Conservation (phyloP, 2,888 invertebrate genomes). For the Coelinius sp. region DNA sequence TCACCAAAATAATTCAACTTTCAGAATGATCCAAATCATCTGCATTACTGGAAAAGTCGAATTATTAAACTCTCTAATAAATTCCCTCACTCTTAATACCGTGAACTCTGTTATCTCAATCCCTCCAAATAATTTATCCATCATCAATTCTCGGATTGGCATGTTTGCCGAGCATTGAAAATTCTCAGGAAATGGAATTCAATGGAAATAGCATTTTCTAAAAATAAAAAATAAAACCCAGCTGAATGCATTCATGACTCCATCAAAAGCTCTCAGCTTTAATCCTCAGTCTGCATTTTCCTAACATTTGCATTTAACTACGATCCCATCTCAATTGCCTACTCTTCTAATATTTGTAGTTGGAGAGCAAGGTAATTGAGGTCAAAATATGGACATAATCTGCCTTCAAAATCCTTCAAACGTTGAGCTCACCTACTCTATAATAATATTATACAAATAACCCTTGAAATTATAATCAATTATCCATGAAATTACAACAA, state of each 20-base stretch:
- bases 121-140: constrained; percentile 37
- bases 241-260: constrained; percentile 24
- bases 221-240: not conserved
- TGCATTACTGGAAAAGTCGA: not conserved
- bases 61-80: not conserved
- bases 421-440: not conserved
- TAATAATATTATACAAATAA: not conserved
- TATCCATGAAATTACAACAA: not conserved
- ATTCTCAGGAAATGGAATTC: constrained; percentile 12
- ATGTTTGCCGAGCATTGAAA: not conserved
- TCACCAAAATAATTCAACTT: not conserved
- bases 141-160: constrained; percentile 28
- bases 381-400: not conserved
- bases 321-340: constrained; percentile 11
- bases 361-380: not conserved
- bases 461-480: not conserved
- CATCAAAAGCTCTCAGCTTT: constrained; percentile 25
- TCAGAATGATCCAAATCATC: not conserved
- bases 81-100: not conserved
- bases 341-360: not conserved
- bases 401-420: not conserved
- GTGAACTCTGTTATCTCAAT: constrained; percentile 7
- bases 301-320: constrained; percentile 24
- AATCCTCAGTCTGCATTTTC: constrained; percentile 18
- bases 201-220: constrained; percentile 15